Base-by-base conservation (phyloP, 1,140 invertebrate genomes). In the Ruditapes philippinarum region DNA sequence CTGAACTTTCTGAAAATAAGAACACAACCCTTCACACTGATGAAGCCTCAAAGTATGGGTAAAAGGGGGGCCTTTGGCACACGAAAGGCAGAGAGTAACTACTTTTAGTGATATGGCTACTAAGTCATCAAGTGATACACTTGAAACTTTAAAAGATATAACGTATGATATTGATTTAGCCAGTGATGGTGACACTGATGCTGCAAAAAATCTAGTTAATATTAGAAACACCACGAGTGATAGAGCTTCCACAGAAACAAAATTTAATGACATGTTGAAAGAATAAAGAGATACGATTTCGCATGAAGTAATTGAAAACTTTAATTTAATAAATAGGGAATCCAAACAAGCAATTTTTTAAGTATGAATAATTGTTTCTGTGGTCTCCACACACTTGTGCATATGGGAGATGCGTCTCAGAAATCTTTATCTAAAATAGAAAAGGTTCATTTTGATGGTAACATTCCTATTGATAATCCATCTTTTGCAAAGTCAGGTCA, bases 241-340 rank as follows among this genome's bases (percentile, higher is more conserved):
- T 17, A 22, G 88, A 49, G 90, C 90, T 7, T 54, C 60, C 25
- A 91, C 87, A 33, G 82, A 91, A 40, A 91, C 51, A n/a, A 57
- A 85, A 74, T 85, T 85, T 25, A 74, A 74, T 51, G 31, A 22
- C 11, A 33, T 87, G 9, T 83, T 89, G 57, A 19, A 82, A 65
- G 76, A 89, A 31, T 91, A 82, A 60, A 87, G 82, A 49, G 49
- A 19, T 31, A 33, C 51, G 40, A 82, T 78, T 25, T 57, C 76
- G 14, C 60, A 38, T 9, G 22, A 45, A 40, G 65, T 84, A 17
- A 4, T 84, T 49, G 38, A 54, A 45, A 57, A 74, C 38, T 85
- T 51, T 33, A 38, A 85, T 17, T 36, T 19, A 36, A n/a, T 85
- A 40, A 51, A 51, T 54, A 28, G 57, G 0, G 49, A 85, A 31